phyloP scores from a whole-genome alignment of 1,140 invertebrate species.

The Archivesica marissinica region DNA sequence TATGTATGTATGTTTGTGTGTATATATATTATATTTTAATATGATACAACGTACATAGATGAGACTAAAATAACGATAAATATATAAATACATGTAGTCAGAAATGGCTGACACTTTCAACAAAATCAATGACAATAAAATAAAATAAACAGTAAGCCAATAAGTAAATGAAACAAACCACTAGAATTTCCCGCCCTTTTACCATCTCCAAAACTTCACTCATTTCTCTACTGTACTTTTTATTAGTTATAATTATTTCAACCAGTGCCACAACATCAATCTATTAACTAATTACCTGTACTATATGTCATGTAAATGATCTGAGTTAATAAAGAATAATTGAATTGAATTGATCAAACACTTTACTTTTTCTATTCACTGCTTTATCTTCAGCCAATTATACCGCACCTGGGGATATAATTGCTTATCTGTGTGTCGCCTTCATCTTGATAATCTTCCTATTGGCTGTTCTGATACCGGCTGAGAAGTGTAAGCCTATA shows the following conservation, averaged over 20 bases:
- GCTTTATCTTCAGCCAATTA: background rate
- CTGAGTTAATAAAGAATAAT: too few species aligned
- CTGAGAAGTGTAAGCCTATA: constrained; percentile 19
- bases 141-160: background rate
- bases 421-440: constrained; percentile 3
- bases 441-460: constrained; percentile 42
- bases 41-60: too few species aligned
- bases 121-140: background rate
- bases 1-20: too few species aligned
- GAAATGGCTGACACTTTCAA: background rate
- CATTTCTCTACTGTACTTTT: background rate
- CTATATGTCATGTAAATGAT: too few species aligned
- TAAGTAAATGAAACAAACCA: too few species aligned
- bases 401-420: background rate
- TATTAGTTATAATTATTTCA: background rate
- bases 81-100: too few species aligned
- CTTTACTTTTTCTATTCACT: background rate
- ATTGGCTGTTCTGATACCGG: constrained; percentile 15
- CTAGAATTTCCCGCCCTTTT: too few species aligned
- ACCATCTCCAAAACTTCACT: too few species aligned
- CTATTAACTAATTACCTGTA: background rate
- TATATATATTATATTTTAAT: too few species aligned
- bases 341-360: too few species aligned
- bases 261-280: background rate
- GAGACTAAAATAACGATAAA: too few species aligned